phyloP scores from a whole-genome alignment of 2,113 vertebrate species.

The Noturus placidus region DNA sequence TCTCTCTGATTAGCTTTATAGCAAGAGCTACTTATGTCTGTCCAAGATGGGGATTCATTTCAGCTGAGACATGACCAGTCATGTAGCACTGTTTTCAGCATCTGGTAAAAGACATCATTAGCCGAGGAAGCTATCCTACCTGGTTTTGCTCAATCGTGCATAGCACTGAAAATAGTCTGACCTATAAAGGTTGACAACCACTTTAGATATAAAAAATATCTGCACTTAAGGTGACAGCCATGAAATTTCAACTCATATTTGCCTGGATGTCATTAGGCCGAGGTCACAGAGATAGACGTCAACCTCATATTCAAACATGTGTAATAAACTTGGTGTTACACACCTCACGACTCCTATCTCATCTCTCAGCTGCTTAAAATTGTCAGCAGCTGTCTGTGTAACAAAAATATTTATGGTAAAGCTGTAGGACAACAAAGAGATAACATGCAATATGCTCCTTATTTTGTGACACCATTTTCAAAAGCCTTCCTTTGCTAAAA shows the following conservation, averaged over 20 bases:
- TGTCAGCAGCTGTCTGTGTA: not conserved
- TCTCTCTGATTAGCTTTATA: not conserved
- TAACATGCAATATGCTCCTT: constrained; percentile 5
- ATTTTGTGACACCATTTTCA: constrained; percentile 21
- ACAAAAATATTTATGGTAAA: constrained; percentile 1
- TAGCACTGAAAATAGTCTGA: constrained; percentile 16
- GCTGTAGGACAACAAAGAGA: not conserved
- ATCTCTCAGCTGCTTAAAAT: constrained; percentile 3
- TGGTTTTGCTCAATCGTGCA: constrained; percentile 26
- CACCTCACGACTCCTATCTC: constrained; percentile 8
- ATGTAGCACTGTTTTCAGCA: constrained; percentile 21
- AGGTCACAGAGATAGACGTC: constrained; percentile 2
- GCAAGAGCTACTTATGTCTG: not conserved
- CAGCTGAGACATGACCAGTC: not conserved
- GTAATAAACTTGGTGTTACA: not conserved
- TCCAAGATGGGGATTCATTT: not conserved
- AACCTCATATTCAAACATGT: not conserved
- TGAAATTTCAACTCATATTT: constrained; percentile 44
- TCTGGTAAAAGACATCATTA: not conserved
- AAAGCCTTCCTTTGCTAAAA: constrained; percentile 31
- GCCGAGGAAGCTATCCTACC: not conserved
- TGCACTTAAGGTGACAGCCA: constrained; percentile 34
- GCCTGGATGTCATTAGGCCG: constrained; percentile 19
- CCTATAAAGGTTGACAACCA: constrained; percentile 51
- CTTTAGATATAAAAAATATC: constrained; percentile 38